Base-by-base conservation (phyloP, 2,113 vertebrate genomes). In the Rhagologus leucostigma region DNA sequence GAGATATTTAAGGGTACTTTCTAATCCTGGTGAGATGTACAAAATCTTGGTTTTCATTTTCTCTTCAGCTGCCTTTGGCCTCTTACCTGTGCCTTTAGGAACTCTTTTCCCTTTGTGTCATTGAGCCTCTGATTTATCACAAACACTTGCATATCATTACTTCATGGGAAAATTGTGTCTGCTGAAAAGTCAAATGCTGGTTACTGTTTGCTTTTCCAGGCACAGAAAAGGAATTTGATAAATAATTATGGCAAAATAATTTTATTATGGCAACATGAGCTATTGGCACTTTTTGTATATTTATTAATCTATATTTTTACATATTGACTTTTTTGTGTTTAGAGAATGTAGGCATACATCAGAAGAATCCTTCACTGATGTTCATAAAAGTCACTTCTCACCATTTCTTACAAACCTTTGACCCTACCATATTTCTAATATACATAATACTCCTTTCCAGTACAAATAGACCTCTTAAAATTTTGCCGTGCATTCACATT, bases 301-400 rank as follows among this genome's bases (percentile, higher is more conserved):
- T 70, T 39, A 20, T 64, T 57, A 13, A 8, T 70, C 41, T 49
- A 11, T 32, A 49, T 84, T 89, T 82, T 53, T 57, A 39, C 11
- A 46, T 37, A 35, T 8, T 3, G 2, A 56, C 4, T 6, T 46
- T 49, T 75, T 49, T 52, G 13, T 87, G 8, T 6, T 87, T 68
- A 85, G 32, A 76, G 15, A 27, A 65, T 24, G 1, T n/a, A 37
- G 0, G 0, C 35, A 42, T 46, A 62, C 6, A n/a, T 68, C 15
- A 82, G 65, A 84, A 80, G 14, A 18, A 68, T 73, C 41, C 11
- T 78, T 42, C 39, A 35, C 4, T 53, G 26, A 62, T 60, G 8
- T 33, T 71, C n/a, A n/a, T 68, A 75, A 71, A 75, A 52, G 24
- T 56, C 5, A 42, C 11, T 93, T 87, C 35, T 87, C 33, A 74